Evolutionary conservation across 2,113 vertebrate species (phyloP), one percentile per base, ranked within the genome.

Genomic region (Aspidoscelis tigris): DNA sequence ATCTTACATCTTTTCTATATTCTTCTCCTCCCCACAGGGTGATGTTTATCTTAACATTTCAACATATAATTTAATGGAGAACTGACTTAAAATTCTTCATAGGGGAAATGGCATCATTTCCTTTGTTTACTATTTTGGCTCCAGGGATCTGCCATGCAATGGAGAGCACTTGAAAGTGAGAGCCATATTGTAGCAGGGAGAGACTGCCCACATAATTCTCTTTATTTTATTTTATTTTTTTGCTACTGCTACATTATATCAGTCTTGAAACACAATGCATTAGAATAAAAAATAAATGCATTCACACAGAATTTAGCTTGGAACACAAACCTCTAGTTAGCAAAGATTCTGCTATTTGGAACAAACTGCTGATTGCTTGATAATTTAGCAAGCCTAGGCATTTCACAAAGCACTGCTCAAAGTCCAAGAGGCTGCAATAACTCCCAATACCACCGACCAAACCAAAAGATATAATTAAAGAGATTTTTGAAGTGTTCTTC

Each of bases 41-140:
- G 16, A 84, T 88, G 90, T 87, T 92, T 92, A 89, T 92, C 88
- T 85, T 86, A 22, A 82, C 81, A 77, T 22, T 26, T 70, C 55
- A 76, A 64, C 0, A 2, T 26, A 84, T 41, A 39, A 89, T 87
- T 65, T 68, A 87, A 80, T 50, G 84, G n/a, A 55, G 82, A 74
- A 72, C 64, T 0, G 68, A 8, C 3, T 69, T 72, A 81, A 88
- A 50, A 33, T 80, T 88, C 86, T 86, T 89, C 89, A 65, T 7
- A 1, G 75, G 74, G 88, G 80, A 50, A 84, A 84, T 58, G 72
- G n/a, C 55, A 73, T 83, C 85, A 43, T 88, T 88, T 84, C 12
- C 78, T 58, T 87, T 84, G 82, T 89, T 88, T 86, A 69, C 20
- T 41, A 1, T 84, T 88, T 78, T 81, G 83, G 70, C 55, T 73